phyloP scores from a whole-genome alignment of 2,113 vertebrate genomes.

The Acrocephalus arundinaceus region DNA sequence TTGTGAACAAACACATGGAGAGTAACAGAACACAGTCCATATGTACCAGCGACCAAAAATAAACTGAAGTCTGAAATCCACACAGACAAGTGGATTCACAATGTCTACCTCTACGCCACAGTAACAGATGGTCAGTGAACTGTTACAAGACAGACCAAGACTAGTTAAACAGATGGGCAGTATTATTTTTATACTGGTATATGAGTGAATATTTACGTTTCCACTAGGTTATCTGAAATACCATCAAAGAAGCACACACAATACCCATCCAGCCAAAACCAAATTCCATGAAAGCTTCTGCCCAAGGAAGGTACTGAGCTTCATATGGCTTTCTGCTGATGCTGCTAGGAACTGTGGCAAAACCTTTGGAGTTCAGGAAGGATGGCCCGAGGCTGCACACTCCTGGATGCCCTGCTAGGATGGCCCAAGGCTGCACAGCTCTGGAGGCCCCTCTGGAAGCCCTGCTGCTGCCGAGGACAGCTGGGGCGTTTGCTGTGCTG shows the following conservation, averaged over 20 bases:
- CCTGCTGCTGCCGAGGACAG: background rate
- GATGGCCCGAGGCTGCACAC: accelerated
- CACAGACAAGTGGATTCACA: conserved; percentile 39
- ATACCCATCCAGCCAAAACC: background rate
- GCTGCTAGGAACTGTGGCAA: background rate
- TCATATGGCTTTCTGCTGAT: accelerated
- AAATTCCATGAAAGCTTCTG: background rate
- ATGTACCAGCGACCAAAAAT: conserved; percentile 74
- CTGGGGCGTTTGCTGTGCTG: accelerated
- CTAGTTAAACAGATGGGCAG: conserved; percentile 59
- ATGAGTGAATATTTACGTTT: conserved; percentile 33
- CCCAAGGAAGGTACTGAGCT: background rate
- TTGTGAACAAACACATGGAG: conserved; percentile 72
- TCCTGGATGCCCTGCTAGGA: background rate
- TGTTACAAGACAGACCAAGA: conserved; percentile 56
- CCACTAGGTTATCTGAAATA: conserved; percentile 5
- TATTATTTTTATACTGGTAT: conserved; percentile 57
- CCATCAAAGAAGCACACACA: background rate
- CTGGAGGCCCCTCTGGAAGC: background rate
- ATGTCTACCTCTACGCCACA: conserved; percentile 50
- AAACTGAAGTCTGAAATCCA: conserved; percentile 70
- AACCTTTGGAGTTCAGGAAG: background rate
- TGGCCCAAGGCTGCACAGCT: background rate
- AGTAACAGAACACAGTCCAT: conserved; percentile 74
- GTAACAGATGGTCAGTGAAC: conserved; percentile 66